Conservation (phyloP, 2,797 vertebrate genomes). For the Accipiter minullus region DNA sequence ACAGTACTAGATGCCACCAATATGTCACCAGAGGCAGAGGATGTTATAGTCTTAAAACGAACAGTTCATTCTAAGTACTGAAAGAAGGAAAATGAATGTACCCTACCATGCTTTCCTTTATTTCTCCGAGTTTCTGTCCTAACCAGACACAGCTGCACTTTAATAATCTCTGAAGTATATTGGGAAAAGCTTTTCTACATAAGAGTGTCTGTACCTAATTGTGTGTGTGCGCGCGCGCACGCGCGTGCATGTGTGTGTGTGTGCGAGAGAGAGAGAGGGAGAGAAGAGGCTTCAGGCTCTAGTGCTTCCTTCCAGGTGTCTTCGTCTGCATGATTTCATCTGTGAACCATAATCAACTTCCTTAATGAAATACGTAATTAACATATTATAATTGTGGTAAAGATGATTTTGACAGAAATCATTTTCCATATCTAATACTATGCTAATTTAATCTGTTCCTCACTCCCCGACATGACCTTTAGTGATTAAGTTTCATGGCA, state of each 20-base stretch:
- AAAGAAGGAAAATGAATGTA: background rate
- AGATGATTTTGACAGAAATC: slow-evolving; percentile 99
- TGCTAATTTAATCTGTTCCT: slow-evolving; percentile 99
- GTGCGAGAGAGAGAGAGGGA: slow-evolving; percentile 29
- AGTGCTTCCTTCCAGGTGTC: slow-evolving; percentile 91
- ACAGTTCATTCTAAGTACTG: slow-evolving; percentile 20
- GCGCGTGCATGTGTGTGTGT: background rate
- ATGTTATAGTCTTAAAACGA: slow-evolving; percentile 19
- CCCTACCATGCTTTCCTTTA: background rate
- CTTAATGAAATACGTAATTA: slow-evolving; percentile 99
- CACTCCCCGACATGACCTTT: slow-evolving; percentile 97
- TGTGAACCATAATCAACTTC: slow-evolving; percentile 97
- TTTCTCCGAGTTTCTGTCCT: background rate
- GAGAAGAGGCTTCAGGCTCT: slow-evolving; percentile 81
- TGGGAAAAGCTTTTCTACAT: background rate
- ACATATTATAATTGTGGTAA: slow-evolving; percentile 99
- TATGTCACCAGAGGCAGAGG: slow-evolving; percentile 43
- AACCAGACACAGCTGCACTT: background rate
- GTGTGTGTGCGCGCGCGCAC: background rate
- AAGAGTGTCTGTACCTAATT: slow-evolving; percentile 4
- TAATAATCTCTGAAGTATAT: background rate
- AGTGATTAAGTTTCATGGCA: slow-evolving; percentile 98
- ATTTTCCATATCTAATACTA: slow-evolving; percentile 99
- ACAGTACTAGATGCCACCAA: slow-evolving; percentile 40
- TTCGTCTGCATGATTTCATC: slow-evolving; percentile 93